Evolutionary conservation across 2,113 vertebrate genomes (phyloP).

Genomic region (Atractosteus spatula): DNA sequence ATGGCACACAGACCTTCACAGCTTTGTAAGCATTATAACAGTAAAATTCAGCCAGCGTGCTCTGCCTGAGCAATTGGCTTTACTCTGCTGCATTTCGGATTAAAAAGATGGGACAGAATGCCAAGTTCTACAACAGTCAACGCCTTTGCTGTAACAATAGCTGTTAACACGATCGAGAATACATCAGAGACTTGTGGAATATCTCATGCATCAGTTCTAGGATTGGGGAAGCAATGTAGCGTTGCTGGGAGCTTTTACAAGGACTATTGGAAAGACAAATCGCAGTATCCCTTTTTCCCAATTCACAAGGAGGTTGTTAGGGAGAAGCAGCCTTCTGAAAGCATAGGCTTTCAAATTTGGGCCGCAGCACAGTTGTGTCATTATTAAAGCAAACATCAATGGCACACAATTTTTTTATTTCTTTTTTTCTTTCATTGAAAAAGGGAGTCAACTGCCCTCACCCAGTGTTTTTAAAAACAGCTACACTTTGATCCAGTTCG

Average conservation of each 20-base stretch:
- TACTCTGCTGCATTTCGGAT: conserved; percentile 1
- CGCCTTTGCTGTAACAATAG: too few relatives aligned
- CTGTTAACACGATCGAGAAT: background rate
- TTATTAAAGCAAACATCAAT: too few relatives aligned
- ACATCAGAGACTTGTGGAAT: background rate
- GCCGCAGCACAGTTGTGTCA: too few relatives aligned
- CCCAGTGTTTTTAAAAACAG: too few relatives aligned
- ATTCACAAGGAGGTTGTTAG: background rate
- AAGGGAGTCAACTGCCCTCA: too few relatives aligned
- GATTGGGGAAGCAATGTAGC: conserved; percentile 9
- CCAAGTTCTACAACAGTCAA: background rate
- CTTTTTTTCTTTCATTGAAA: too few relatives aligned
- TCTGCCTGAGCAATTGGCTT: background rate
- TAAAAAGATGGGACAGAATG: conserved; percentile 6
- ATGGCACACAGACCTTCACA: conserved; percentile 8
- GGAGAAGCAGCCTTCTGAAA: too few relatives aligned
- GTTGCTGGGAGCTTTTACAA: background rate
- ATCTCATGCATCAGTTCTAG: background rate
- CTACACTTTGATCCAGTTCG: too few relatives aligned
- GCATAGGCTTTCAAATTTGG: too few relatives aligned
- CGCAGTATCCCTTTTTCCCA: background rate
- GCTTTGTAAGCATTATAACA: background rate
- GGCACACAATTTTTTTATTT: too few relatives aligned
- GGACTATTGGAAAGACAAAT: background rate
- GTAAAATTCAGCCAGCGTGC: background rate